Conservation (phyloP, 1,140 invertebrate species). For the Sinella curviseta region DNA sequence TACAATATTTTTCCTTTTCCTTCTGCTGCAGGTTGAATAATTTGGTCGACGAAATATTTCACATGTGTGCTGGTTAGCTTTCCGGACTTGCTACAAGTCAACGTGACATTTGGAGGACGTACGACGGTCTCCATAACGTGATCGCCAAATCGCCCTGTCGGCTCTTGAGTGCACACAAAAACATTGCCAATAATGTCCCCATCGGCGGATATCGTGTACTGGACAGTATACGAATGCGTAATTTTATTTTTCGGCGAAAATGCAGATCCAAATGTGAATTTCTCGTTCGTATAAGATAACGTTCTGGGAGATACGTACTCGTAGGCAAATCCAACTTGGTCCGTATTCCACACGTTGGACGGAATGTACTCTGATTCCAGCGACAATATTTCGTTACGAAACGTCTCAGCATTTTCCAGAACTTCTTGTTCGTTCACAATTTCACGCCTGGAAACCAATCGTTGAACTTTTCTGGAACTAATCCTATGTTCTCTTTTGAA, state of each 20-base stretch:
- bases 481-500: constrained; percentile 20
- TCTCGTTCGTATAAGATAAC: not conserved
- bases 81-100: constrained; percentile 35
- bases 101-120: constrained; percentile 22
- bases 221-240: constrained; percentile 26
- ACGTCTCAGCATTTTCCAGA: not conserved
- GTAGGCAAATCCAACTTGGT: constrained; percentile 29
- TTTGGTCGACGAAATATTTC: constrained; percentile 29
- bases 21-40: not conserved
- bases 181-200: not conserved
- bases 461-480: constrained; percentile 8
- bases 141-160: constrained; percentile 31
- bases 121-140: constrained; percentile 18
- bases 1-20: constrained; percentile 23
- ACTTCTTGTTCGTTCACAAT: not conserved
- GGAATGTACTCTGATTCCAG: not conserved
- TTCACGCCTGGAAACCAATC: not conserved
- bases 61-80: constrained; percentile 28
- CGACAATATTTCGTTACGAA: not conserved
- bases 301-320: not conserved
- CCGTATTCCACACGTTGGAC: not conserved
- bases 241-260: constrained; percentile 9
- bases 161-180: constrained; percentile 29
- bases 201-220: constrained; percentile 1
- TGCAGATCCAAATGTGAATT: not conserved